Evolutionary conservation across 1,140 invertebrate species (phyloP), one percentile per base, ranked within the genome.

Genomic region (Zaprionus inermis): DNA sequence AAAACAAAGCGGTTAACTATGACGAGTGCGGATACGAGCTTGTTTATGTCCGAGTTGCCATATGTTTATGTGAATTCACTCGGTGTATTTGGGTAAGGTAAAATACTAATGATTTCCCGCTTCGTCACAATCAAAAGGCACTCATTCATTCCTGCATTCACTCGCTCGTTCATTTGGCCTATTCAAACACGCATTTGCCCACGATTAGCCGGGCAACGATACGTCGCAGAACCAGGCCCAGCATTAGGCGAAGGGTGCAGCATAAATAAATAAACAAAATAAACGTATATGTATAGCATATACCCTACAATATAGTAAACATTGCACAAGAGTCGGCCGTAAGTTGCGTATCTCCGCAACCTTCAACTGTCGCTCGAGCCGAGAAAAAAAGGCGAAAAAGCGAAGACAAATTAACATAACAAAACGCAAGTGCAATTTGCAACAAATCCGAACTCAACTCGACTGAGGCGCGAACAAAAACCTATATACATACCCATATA

Each of bases 341-440:
- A 65, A 66, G 49, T 76, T 76, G 67, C 71, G 78, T 81, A 79
- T 85, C 69, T 81, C 60, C 59, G 68, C 68, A 85, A 88, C 84
- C 84, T 89, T 88, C 84, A 89, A 56, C 61, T 88, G 84, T 89
- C 84, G 70, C 79, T 75, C 66, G 18, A 52, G 55, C 41, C 55
- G 76, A 64, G 56, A 49, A 49, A 18, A 55, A 52, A 32, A 16
- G 60, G 18, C 34, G 34, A 52, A 57, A 34, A 64, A 71, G 14
- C 78, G 55, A 89, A 89, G 77, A 78, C 68, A 80, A 84, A 89
- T 88, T 83, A 88, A 78, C 74, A 72, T 79, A 81, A 79, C 64
- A 76, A 76, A 67, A 64, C 74, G 56, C 76, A 72, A 88, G 61
- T 86, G 83, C 83, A 86, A 86, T 86, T 86, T 86, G 83, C 83